Percentiles rank a stretch among this genome's conserved stretches.
Conservation (phyloP, 2,888 invertebrate species). For the Volucella inanis region DNA sequence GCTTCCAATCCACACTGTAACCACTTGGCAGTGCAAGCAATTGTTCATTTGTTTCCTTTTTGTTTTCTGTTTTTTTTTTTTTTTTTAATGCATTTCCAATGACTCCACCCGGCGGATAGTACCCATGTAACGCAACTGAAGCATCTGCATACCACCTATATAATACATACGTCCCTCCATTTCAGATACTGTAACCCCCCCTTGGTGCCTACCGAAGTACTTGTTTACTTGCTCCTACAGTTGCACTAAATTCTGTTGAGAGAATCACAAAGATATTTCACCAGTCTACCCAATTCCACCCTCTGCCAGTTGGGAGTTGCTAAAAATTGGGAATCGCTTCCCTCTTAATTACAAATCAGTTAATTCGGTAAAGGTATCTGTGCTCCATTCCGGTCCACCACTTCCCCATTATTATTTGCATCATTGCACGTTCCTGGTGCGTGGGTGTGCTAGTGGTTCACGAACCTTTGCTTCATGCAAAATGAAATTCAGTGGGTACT, state of each 20-base stretch:
- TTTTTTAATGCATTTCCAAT: conserved; percentile 4
- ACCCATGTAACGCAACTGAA: conserved; percentile 2
- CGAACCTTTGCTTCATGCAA: conserved; percentile 2
- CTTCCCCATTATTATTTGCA: conserved; percentile 68
- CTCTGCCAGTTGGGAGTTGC: background rate
- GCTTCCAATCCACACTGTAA: conserved; percentile 16
- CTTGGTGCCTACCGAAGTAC: background rate
- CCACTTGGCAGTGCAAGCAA: background rate
- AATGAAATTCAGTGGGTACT: conserved; percentile 31
- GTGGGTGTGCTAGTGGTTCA: conserved; percentile 28
- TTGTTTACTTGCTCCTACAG: conserved; percentile 21
- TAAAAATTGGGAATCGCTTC: conserved; percentile 30
- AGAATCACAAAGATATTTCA: background rate
- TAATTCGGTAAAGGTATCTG: conserved; percentile 68
- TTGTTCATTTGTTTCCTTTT: too few relatives aligned
- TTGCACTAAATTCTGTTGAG: conserved; percentile 31
- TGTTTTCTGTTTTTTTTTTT: background rate
- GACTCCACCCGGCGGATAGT: background rate
- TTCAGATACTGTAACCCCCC: background rate
- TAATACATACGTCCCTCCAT: background rate
- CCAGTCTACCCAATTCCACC: background rate
- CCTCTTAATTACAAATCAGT: conserved; percentile 70
- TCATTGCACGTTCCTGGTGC: conserved; percentile 44
- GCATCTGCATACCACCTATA: background rate
- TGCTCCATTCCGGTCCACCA: conserved; percentile 53